phyloP scores from a whole-genome alignment of 2,888 invertebrate species.

The Dolichomitus sp. region DNA sequence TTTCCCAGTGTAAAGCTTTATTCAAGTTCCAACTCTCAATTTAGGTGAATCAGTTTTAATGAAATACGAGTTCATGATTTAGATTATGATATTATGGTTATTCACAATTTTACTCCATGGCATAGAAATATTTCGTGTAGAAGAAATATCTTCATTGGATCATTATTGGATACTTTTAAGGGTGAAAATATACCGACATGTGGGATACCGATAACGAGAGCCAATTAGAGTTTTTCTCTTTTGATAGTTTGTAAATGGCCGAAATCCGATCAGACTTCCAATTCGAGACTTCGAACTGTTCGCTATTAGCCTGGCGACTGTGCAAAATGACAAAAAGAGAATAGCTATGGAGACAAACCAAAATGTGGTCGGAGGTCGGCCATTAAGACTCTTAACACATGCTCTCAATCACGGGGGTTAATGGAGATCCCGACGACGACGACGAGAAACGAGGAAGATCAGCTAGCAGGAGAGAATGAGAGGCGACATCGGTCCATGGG shows the following conservation, averaged over 20 bases:
- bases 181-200: not conserved
- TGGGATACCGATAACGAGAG: not conserved
- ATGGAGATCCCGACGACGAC: slow-evolving; percentile 76
- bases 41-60: no score
- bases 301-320: slow-evolving; percentile 35
- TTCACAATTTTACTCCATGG: not conserved
- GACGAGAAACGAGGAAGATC: slow-evolving; percentile 59
- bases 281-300: slow-evolving; percentile 6
- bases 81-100: no score
- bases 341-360: slow-evolving; percentile 52
- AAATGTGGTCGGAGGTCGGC: slow-evolving; percentile 62
- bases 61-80: no score
- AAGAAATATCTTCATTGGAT: not conserved
- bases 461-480: slow-evolving; percentile 39
- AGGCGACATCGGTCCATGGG: slow-evolving; percentile 68
- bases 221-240: not conserved
- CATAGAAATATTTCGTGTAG: not conserved
- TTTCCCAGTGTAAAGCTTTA: no score
- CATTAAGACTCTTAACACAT: slow-evolving; percentile 80
- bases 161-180: not conserved
- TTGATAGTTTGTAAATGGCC: not conserved
- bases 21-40: no score
- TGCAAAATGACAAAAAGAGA: slow-evolving; percentile 67
- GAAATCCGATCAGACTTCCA: slow-evolving; percentile 22
- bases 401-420: slow-evolving; percentile 78